These are phyloP conservation scores for Halcyon chelicuti DNA, from an alignment of 2,797 vertebrate genomes.

Conservation along the genomic window DNA sequence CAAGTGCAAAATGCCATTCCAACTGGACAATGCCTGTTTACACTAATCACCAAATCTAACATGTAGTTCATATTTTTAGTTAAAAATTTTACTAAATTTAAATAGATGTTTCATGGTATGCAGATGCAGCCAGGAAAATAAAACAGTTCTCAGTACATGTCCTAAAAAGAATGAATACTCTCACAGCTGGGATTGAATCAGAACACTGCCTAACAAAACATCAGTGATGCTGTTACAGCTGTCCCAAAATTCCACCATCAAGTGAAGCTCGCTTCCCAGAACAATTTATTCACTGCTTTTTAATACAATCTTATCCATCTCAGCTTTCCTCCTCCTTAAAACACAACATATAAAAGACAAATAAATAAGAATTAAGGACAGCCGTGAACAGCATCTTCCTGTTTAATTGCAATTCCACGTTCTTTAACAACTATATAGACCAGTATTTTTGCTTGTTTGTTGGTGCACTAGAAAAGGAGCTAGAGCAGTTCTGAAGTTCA, in stretches of 20 bases:
- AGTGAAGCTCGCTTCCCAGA: background rate
- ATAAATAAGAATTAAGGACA: background rate
- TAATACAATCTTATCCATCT: background rate
- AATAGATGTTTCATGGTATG: background rate
- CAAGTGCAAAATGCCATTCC: background rate
- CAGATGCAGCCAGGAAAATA: background rate
- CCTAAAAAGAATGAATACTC: background rate
- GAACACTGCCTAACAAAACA: constrained; percentile 13
- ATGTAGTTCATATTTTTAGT: background rate
- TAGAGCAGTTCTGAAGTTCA: background rate
- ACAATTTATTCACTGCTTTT: background rate
- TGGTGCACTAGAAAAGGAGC: background rate
- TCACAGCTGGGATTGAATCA: constrained; percentile 15
- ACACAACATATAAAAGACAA: background rate
- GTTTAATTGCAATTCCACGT: background rate
- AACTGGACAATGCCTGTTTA: background rate
- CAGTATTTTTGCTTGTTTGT: background rate
- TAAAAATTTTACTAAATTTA: background rate
- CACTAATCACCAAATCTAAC: background rate
- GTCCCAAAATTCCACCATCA: background rate
- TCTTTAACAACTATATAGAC: background rate
- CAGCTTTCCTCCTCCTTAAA: background rate
- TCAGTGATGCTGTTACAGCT: background rate
- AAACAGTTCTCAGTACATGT: background rate
- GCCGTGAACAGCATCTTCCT: background rate